phyloP scores from a whole-genome alignment of 2,888 invertebrate species.

The Chrysina gloriosa region DNA sequence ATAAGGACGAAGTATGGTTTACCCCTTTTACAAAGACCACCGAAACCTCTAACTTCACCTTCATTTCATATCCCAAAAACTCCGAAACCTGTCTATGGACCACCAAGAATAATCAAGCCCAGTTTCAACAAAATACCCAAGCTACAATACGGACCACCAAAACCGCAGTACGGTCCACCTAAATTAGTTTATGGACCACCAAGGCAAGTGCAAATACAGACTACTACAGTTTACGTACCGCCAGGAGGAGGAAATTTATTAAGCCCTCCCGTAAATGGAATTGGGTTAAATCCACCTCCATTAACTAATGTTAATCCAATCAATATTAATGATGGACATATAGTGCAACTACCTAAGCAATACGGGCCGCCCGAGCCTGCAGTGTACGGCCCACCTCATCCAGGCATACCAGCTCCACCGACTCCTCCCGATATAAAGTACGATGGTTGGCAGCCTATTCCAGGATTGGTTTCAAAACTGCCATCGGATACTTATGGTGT shows the following conservation, averaged over 20 bases:
- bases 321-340: slow-evolving; percentile 29
- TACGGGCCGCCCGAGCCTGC: slow-evolving; percentile 65
- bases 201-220: slow-evolving; percentile 57
- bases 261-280: slow-evolving; percentile 45
- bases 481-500: slow-evolving; percentile 58
- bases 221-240: slow-evolving; percentile 48
- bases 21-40: slow-evolving; percentile 53
- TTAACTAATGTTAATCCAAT: slow-evolving; percentile 52
- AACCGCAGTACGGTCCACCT: slow-evolving; percentile 59
- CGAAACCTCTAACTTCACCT: slow-evolving; percentile 53
- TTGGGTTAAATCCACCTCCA: slow-evolving; percentile 63
- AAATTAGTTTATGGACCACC: slow-evolving; percentile 66
- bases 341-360: slow-evolving; percentile 55
- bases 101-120: slow-evolving; percentile 62
- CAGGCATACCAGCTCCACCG: slow-evolving; percentile 79
- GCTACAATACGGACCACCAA: slow-evolving; percentile 54
- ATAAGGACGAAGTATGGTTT: slow-evolving; percentile 49
- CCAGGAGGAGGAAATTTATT: slow-evolving; percentile 34
- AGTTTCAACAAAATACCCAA: slow-evolving; percentile 58
- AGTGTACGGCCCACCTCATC: slow-evolving; percentile 72
- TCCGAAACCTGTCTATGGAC: slow-evolving; percentile 64
- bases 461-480: slow-evolving; percentile 70
- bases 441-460: slow-evolving; percentile 89
- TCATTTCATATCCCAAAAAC: slow-evolving; percentile 63
- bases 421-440: slow-evolving; percentile 81